Base-by-base conservation (phyloP, 2,113 vertebrate genomes). In the Vicugna pacos region DNA sequence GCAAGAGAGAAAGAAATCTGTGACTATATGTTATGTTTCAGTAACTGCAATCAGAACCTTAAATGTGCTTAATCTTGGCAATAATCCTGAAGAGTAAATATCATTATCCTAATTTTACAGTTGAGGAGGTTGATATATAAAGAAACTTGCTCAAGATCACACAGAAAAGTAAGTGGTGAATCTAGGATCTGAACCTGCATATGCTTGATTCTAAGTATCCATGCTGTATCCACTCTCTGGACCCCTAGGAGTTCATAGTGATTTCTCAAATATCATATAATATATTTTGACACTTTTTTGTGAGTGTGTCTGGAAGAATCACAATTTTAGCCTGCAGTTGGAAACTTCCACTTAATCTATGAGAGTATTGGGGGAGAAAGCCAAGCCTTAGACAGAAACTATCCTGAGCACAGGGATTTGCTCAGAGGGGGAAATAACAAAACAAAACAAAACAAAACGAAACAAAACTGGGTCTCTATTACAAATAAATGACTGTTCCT, bases 401-500 rank as follows among this genome's bases (percentile, higher is more conserved):
- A 19, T 67, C 62, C 60, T 8, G 17, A 67, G 14, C 30, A 35
- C 2, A 50, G 16, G 16, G 7, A 12, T 73, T 96, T 93, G 69
- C 76, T 88, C 46, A 56, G 80, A 93, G 91, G n/a, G 3, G 38
- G 38, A 42, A 42, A 42, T 4, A 42, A 42, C 38, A 42, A 42
- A 42, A 42, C 38, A 42, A 42, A 42, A 42, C 38, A 42, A 42
- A 42, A 42, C 38, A 42, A 42, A 42, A 42, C 38, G 38, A 42
- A 42, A 42, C 38, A 42, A 42, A 42, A 42, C 38, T 42, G 1
- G 30, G 9, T 17, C 30, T 54, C 46, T 92, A 54, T 79, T 86
- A 87, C 9, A 90, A 95, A 96, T 80, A 90, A 95, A 96, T 80
- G 75, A 3, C 20, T 75, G 15, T 91, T 90, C 81, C 79, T 92